These are phyloP conservation scores for Telmatochromis sp. DNA, from an alignment of 2,113 vertebrate genomes.

Conservation along the genomic window DNA sequence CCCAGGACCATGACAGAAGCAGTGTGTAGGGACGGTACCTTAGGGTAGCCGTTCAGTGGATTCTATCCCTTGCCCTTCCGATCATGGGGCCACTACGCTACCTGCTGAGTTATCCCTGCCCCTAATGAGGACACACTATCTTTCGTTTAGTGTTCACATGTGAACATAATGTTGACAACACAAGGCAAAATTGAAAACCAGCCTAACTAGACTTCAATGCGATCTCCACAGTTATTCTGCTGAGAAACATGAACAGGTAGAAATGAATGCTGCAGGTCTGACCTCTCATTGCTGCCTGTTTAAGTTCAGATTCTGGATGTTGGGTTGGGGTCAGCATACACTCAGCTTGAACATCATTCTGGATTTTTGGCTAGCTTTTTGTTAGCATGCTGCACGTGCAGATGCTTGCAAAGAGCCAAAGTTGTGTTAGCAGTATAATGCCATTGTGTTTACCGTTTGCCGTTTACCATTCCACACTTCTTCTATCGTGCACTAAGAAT, in stretches of 20 bases:
- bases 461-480: background rate
- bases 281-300: background rate
- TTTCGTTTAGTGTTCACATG: background rate
- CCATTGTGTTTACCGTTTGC: background rate
- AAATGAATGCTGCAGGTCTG: background rate
- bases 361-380: background rate
- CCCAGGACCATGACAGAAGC: too few relatives aligned
- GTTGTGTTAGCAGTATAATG: background rate
- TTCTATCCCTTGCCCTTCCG: fast-evolving
- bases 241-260: background rate
- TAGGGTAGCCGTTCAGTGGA: background rate
- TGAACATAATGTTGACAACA: background rate
- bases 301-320: background rate
- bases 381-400: background rate
- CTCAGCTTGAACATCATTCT: background rate
- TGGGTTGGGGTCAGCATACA: background rate
- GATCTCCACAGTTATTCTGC: background rate
- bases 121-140: background rate
- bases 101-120: background rate
- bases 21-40: background rate
- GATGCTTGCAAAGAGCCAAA: background rate
- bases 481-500: background rate
- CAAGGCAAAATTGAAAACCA: background rate
- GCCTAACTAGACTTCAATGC: background rate
- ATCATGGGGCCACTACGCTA: fast-evolving